These are phyloP conservation scores for Brachionus asplanchnoidis DNA, from an alignment of 1,140 invertebrate genomes.

Conservation along the genomic window DNA sequence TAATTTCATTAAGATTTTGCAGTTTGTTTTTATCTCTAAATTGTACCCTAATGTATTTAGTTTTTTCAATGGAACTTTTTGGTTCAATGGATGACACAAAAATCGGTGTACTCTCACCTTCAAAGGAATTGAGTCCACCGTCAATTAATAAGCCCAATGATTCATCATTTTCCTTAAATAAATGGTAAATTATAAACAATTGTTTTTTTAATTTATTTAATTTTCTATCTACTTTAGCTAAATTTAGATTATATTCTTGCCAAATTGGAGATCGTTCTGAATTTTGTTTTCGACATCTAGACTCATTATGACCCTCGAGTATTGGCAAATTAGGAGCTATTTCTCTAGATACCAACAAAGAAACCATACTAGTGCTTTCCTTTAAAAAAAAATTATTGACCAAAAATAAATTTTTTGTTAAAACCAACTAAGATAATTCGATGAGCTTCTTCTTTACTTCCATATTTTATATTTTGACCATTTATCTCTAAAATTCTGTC, in stretches of 20 bases:
- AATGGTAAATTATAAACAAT: too few relatives aligned
- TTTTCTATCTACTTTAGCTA: slow-evolving; percentile 9
- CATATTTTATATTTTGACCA: slow-evolving; percentile 56
- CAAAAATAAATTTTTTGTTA: background rate
- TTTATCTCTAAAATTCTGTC: slow-evolving; percentile 59
- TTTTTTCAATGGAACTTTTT: slow-evolving; percentile 57
- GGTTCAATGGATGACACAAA: slow-evolving; percentile 60
- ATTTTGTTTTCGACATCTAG: background rate
- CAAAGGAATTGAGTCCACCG: slow-evolving; percentile 57
- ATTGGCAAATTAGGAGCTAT: slow-evolving; percentile 25
- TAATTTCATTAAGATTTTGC: background rate
- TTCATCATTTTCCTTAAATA: slow-evolving; percentile 51
- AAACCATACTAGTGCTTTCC: background rate
- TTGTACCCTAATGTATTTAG: slow-evolving; percentile 58
- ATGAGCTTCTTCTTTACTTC: slow-evolving; percentile 58
- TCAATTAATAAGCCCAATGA: slow-evolving; percentile 60
- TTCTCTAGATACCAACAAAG: slow-evolving; percentile 28
- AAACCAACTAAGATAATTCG: slow-evolving; percentile 56
- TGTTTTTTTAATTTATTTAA: background rate
- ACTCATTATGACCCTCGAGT: background rate
- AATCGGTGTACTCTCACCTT: slow-evolving; percentile 56
- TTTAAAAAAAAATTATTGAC: background rate
- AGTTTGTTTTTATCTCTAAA: background rate
- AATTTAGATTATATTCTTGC: slow-evolving; percentile 51
- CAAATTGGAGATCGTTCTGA: slow-evolving; percentile 49